These are phyloP conservation scores for Parauchenoglanis ngamensis DNA, from an alignment of 2,797 vertebrate species.

Conservation along the genomic window DNA sequence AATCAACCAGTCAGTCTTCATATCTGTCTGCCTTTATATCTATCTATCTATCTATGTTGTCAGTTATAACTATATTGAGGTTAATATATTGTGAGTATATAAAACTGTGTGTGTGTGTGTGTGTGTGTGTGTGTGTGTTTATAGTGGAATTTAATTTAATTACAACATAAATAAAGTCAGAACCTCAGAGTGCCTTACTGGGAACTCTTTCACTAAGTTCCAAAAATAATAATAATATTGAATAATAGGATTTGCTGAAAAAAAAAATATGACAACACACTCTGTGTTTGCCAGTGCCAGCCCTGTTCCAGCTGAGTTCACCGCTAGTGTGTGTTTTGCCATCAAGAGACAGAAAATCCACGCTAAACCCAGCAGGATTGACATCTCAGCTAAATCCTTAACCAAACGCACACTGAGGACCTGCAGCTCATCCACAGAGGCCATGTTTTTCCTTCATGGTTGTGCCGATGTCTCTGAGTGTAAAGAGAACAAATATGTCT, in stretches of 20 bases:
- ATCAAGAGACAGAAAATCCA: slow-evolving; percentile 13
- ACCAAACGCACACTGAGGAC: slow-evolving; percentile 17
- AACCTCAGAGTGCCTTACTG: not conserved
- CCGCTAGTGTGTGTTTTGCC: slow-evolving; percentile 6
- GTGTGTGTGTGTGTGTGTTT: not conserved
- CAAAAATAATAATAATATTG: not conserved
- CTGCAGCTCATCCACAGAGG: not conserved
- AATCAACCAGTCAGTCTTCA: not conserved
- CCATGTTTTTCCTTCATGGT: not conserved
- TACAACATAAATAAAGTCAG: not conserved
- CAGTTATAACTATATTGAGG: not conserved
- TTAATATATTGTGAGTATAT: not conserved
- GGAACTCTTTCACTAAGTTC: not conserved
- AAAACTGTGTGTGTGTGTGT: not conserved
- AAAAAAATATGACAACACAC: not conserved
- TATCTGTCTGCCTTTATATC: not conserved
- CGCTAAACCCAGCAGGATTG: slow-evolving; percentile 21
- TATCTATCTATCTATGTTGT: not conserved
- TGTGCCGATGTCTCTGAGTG: not conserved
- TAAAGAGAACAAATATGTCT: not conserved
- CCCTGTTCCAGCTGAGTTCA: slow-evolving; percentile 8
- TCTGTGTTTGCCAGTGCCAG: not conserved
- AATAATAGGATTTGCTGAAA: not conserved
- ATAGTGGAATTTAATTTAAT: not conserved
- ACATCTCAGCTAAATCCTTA: slow-evolving; percentile 25